Conservation (phyloP, 2,113 vertebrate species). For the Gasterosteus nipponicus region DNA sequence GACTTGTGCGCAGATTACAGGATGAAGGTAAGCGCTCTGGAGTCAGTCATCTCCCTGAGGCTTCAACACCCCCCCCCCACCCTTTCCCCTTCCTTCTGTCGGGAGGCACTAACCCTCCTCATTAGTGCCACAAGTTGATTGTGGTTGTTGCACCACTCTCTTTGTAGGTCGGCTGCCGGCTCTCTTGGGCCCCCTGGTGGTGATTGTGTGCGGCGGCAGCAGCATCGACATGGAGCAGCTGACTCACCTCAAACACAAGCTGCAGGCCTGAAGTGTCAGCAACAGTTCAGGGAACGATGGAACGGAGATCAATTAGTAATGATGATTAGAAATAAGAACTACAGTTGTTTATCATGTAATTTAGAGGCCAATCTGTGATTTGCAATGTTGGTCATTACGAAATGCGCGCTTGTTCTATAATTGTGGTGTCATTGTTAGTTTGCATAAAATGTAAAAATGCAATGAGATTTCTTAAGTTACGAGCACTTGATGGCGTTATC, state of each 20-base stretch:
- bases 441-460: neutral
- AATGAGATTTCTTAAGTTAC: neutral
- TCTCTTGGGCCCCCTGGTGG: constrained; percentile 72
- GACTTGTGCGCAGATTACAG: constrained; percentile 76
- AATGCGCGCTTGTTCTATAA: neutral
- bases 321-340: neutral
- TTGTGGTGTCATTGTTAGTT: neutral
- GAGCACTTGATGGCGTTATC: neutral
- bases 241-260: constrained; percentile 62
- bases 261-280: constrained; percentile 29
- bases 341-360: neutral
- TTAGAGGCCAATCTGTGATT: neutral
- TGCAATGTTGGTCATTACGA: neutral
- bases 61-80: no score
- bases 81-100: neutral
- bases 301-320: neutral
- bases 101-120: neutral
- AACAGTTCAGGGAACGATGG: neutral
- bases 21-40: constrained; percentile 56
- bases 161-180: constrained; percentile 66
- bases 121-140: neutral
- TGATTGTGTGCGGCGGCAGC: constrained; percentile 84
- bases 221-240: constrained; percentile 77
- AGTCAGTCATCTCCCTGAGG: neutral
- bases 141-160: no score